These are phyloP conservation scores for Nemurella pictetii DNA, from an alignment of 2,888 invertebrate species.

Conservation along the genomic window DNA sequence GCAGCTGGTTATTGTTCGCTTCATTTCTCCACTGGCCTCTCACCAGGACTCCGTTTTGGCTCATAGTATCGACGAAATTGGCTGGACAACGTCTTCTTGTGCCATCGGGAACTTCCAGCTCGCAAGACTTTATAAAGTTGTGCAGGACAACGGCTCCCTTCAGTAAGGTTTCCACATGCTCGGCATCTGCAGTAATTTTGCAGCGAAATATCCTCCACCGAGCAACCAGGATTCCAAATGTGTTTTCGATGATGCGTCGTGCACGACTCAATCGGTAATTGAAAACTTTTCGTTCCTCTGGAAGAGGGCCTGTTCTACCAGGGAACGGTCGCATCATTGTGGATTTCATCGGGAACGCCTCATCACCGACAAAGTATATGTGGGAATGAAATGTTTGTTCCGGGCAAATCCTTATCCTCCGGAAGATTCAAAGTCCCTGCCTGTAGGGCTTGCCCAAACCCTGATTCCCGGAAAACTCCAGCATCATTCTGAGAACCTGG, in stretches of 20 bases:
- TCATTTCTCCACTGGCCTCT: background rate
- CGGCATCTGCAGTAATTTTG: too few relatives aligned
- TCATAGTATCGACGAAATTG: too few relatives aligned
- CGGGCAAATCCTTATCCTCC: background rate
- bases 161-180: background rate
- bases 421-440: constrained; percentile 19
- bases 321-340: constrained; percentile 26
- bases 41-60: background rate
- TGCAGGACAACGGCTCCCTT: constrained; percentile 25
- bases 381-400: background rate
- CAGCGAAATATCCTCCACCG: too few relatives aligned
- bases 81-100: too few relatives aligned
- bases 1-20: background rate
- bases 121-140: constrained; percentile 14
- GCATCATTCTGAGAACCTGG: constrained; percentile 22
- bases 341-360: constrained; percentile 15
- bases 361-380: constrained; percentile 14
- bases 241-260: constrained; percentile 14
- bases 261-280: constrained; percentile 28
- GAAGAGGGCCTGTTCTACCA: background rate
- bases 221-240: constrained; percentile 29
- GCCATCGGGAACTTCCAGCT: background rate
- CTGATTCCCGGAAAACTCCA: constrained; percentile 4
- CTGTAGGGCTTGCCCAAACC: constrained; percentile 18
- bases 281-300: constrained; percentile 18